Base-by-base conservation (phyloP, 2,797 vertebrate genomes). In the Nyctibius grandis region DNA sequence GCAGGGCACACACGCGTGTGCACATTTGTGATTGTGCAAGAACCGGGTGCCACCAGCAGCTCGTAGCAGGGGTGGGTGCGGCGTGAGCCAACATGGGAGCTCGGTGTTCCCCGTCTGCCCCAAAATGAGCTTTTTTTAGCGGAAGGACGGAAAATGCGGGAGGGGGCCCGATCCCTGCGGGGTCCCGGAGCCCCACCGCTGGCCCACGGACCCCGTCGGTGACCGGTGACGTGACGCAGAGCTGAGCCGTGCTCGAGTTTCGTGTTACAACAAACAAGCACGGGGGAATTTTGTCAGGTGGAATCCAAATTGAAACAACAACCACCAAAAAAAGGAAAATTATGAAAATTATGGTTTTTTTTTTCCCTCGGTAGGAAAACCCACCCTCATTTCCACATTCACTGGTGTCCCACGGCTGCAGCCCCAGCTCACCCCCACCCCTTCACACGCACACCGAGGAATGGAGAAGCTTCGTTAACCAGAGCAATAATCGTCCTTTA, bases 231-330 rank as follows among this genome's bases (percentile, higher is more conserved):
- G 34, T 7, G 44, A 23, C 3, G 4, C 25, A 3, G 67, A 20
- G 38, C 26, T 10, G 54, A 51, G 29, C 45, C 33, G 2, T 0
- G 3, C 6, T 12, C 1, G 25, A 10, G 31, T 34, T 81, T 15
- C 10, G 0, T 2, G 7, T 47, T 9, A 3, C 4, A 25, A 38
- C 48, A 8, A 65, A 15, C n/a, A 13, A 17, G 5, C 7, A 4
- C 15, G 7, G 7, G 29, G 23, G 29, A 8, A 23, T 40, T 74
- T 29, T 21, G 8, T 23, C 44, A 8, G 1, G 31, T 3, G 36
- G 34, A 48, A 48, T 9, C 25, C 44, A 25, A 47, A n/a, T 2
- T 6, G 26, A 12, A 50, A 19, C 12, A 23, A 9, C 18, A 23
- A 42, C 40, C 11, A 31, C 3, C 17, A 22, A 13, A 17, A 36